Base-by-base conservation (phyloP, 2,888 invertebrate genomes). In the Chymomyza fuscimana region DNA sequence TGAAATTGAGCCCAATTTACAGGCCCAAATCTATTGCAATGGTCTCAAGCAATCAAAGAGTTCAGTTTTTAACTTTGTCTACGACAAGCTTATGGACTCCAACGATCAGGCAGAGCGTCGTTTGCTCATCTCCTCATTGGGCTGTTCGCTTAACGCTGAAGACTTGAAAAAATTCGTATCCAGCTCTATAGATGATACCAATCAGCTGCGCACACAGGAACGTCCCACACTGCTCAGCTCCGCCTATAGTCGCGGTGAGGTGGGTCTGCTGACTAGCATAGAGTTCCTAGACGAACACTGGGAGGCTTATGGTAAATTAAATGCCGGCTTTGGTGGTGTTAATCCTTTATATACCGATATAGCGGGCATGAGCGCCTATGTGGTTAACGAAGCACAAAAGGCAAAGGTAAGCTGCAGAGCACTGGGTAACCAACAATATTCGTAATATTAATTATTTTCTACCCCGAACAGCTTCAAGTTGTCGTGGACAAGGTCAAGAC, bases 21-120 rank as follows among this genome's bases (percentile, higher is more conserved):
- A 90, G 65, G 67, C 80, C 5, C 79, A 82, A 5, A 89, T 91
- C n/a, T 92, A 90, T 67, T 92, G 92, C 76, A 91, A 92, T 71
- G 92, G 91, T 0, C 78, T 92, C 0, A 88, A 89, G 25, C 77
- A 86, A 59, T 83, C 89, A 0, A 93, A 89, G 0, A 93, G 93
- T 4, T 92, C 88, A 0, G 93, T 94, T 84, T 96, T 95, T 92
- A 90, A 95, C 63, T 95, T 93, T 90, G 92, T 95, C 12, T 94
- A 94, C 92, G 71, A 92, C 0, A 92, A 91, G 69, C 94, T 95
- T 81, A 82, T 92, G 63, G 79, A 77, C 0, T 93, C 93, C 0
- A 91, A 92, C 0, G 93, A 94, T 69, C 93, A 94, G 9, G 93
- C 94, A 0, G 94, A 95, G 74, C 93, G 94, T 72, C 90, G 92